Evolutionary conservation across 2,888 invertebrate genomes (phyloP), one percentile per base, ranked within the genome.

Genomic region (Ochlodes sylvanus): DNA sequence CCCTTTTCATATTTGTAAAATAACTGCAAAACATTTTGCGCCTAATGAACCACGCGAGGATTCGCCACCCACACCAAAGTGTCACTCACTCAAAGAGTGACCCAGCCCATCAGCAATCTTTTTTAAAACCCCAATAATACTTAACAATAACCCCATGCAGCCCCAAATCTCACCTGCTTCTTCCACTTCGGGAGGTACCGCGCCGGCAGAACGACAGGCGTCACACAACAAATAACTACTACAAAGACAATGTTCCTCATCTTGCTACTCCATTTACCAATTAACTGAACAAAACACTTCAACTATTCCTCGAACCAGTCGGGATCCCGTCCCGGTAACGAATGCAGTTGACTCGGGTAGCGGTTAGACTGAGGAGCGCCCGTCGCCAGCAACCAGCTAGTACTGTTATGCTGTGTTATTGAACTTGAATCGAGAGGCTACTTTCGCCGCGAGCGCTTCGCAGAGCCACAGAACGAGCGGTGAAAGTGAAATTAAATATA

Each of bases 121-220:
- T 27, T 4, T 27, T 4, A 27, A 27, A 27, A 27, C 27, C 2
- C 27, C 27, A 27, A 27, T 10, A 57, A 38, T 0, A 14, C 15
- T 57, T 9, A 42, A 7, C 15, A 57, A 15, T 32, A 47, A 17
- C 0, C 14, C 17, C 44, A 47, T 60, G 60, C 60, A 32, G 6
- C 7, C 44, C n/a, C 41, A 54, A 69, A 73, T 80, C 89, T 85
- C 78, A 96, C 96, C 94, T 96, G 95, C 81, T 96, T 96, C 86
- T 96, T 97, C 97, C 97, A 97, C 88, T 96, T 96, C 0, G 96
- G 96, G 71, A 96, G 92, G n/a, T 95, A 96, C 86, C 94, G 94
- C 12, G 94, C 93, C 73, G 92, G 88, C 73, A 90, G 68, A 57
- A 85, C 91, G 15, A 73, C 74, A 52, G 85, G 85, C 58, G 81